A percentile compares a stretch with the other conserved stretches of the same genome.
These are phyloP conservation scores for Conomelus anceps DNA, from an alignment of 2,888 invertebrate species.

Conservation along the genomic window DNA sequence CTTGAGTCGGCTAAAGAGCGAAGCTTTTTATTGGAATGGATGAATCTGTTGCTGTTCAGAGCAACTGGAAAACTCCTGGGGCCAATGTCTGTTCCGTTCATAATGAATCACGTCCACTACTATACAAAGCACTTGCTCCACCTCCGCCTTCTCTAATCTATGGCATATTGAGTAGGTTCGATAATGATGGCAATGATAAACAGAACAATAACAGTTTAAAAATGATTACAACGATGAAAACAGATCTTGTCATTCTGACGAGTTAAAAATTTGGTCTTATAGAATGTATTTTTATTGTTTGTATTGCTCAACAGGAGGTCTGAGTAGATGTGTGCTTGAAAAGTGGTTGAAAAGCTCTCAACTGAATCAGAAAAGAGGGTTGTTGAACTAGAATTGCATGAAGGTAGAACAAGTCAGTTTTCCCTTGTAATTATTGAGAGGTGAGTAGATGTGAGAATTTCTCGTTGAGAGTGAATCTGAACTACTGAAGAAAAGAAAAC, in stretches of 20 bases:
- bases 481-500: too few relatives aligned
- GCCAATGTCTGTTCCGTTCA: neutral
- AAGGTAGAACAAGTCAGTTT: too few relatives aligned
- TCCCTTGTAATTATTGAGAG: too few relatives aligned
- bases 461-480: too few relatives aligned
- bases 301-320: too few relatives aligned
- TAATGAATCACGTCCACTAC: neutral
- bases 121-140: neutral
- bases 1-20: neutral
- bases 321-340: too few relatives aligned
- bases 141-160: neutral
- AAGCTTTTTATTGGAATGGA: neutral
- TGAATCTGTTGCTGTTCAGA: neutral
- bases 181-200: neutral
- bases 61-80: neutral
- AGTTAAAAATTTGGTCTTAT: neutral
- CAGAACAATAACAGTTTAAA: neutral
- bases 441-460: too few relatives aligned
- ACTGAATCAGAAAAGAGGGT: too few relatives aligned
- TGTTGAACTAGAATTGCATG: too few relatives aligned
- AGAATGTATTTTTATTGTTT: too few relatives aligned
- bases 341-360: too few relatives aligned
- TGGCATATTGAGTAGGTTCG: neutral
- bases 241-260: neutral
- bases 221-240: neutral